Base-by-base conservation (phyloP, 2,113 vertebrate species). In the Apodemus sylvaticus region DNA sequence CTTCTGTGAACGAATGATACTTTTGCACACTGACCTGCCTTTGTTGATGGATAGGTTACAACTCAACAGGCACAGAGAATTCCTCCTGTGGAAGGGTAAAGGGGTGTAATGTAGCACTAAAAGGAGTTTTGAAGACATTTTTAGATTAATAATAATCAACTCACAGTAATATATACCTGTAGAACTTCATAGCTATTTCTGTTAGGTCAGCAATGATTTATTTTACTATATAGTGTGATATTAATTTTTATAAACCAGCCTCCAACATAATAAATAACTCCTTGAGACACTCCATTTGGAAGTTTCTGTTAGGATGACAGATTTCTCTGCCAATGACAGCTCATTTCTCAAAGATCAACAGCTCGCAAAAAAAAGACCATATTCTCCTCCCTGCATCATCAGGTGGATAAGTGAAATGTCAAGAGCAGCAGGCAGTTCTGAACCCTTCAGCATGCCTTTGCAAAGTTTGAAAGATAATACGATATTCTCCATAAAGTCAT, bases 261-360 rank as follows among this genome's bases (percentile, higher is more conserved):
- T 73, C 51, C 19, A 55, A 70, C 77, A 78, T 51, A 68, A 60
- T 70, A 92, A 92, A 90, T 94, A 90, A 53, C 42, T 79, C 71
- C 42, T 31, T 34, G 19, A 95, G 48, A n/a, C 14, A 48, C 20
- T 89, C 42, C 17, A 83, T 95, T 93, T 86, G 48, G 86, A 79
- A 74, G 34, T 93, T 97, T 95, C 53, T 79, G 3, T 95, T 89
- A 87, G 22, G 39, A 9, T 94, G 73, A 97, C 83, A 95, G 68
- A 62, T 93, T 94, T 93, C 34, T 96, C 48, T 87, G 29, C 53
- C 31, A 7, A 20, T 88, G 91, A 78, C 58, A 96, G 79, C 88
- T 97, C 91, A 96, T 94, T 96, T 90, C 58, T 94, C 62, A 48
- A 83, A 22, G 39, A 97, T 86, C 83, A 95, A 93, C 48, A 96